Conservation (phyloP, 2,888 invertebrate genomes). For the Lepidonotus clava region DNA sequence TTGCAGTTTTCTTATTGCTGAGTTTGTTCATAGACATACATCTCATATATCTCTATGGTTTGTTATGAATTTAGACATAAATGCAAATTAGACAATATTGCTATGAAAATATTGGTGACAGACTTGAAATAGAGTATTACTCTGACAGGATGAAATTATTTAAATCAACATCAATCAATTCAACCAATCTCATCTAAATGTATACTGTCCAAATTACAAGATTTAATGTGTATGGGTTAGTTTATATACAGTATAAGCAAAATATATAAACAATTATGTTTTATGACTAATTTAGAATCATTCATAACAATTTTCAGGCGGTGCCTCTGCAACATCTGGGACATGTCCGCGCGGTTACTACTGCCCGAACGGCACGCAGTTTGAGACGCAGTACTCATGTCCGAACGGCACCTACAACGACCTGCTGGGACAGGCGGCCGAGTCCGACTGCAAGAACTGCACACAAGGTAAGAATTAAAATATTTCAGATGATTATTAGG, state of each 20-base stretch:
- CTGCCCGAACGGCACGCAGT: slow-evolving; percentile 74
- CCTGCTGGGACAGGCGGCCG: slow-evolving; percentile 66
- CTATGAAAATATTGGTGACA: no score
- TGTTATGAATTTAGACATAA: no score
- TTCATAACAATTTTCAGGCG: slow-evolving; percentile 67
- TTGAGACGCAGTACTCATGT: slow-evolving; percentile 73
- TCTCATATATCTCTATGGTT: no score
- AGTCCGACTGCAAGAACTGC: slow-evolving; percentile 75
- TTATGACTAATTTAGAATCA: neutral
- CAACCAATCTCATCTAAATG: no score
- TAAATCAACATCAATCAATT: no score
- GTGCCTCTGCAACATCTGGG: slow-evolving; percentile 68
- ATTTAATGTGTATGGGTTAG: neutral
- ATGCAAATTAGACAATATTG: no score
- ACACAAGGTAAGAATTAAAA: slow-evolving; percentile 76
- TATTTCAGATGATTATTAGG: no score
- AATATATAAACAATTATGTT: neutral
- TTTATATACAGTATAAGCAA: neutral
- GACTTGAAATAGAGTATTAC: no score
- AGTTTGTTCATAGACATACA: no score
- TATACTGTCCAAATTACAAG: neutral
- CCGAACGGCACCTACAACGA: slow-evolving; percentile 78
- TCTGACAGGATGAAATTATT: no score
- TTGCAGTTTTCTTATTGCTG: no score
- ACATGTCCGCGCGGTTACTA: slow-evolving; percentile 76